These are phyloP conservation scores for Dioctria rufipes DNA, from an alignment of 2,888 invertebrate species.

Conservation along the genomic window DNA sequence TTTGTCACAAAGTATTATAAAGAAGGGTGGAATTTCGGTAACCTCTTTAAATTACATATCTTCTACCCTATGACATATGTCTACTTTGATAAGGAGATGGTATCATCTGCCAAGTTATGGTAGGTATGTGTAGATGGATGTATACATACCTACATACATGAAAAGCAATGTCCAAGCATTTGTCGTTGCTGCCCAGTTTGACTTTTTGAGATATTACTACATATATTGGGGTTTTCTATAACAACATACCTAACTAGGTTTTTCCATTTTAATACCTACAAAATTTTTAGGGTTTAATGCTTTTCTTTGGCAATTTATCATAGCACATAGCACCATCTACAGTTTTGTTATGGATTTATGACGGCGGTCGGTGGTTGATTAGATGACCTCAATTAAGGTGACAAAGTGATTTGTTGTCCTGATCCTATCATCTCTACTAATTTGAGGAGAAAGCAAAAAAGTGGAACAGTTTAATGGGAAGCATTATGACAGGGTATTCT, in stretches of 20 bases:
- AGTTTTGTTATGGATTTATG: conserved; percentile 23
- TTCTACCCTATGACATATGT: conserved; percentile 56
- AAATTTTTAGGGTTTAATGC: conserved; percentile 23
- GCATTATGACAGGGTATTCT: background rate
- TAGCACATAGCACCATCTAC: background rate
- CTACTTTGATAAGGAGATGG: conserved; percentile 57
- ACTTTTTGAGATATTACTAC: background rate
- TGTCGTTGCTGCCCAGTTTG: background rate
- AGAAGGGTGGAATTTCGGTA: conserved; percentile 50
- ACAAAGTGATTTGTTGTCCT: conserved; percentile 46
- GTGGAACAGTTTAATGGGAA: conserved; percentile 1
- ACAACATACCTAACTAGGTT: background rate
- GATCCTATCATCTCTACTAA: conserved; percentile 33
- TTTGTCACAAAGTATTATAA: conserved; percentile 12
- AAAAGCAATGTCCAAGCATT: background rate
- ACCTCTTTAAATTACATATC: conserved; percentile 52
- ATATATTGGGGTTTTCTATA: conserved; percentile 5
- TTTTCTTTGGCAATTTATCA: background rate
- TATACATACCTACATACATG: too few species aligned
- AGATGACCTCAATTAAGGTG: conserved; percentile 51
- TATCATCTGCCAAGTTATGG: conserved; percentile 58
- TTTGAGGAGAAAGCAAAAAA: background rate
- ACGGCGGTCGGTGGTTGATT: conserved; percentile 30
- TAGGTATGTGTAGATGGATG: background rate
- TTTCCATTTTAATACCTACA: conserved; percentile 10